These are phyloP conservation scores for Carcina quercana DNA, from an alignment of 2,888 invertebrate genomes.

Conservation along the genomic window DNA sequence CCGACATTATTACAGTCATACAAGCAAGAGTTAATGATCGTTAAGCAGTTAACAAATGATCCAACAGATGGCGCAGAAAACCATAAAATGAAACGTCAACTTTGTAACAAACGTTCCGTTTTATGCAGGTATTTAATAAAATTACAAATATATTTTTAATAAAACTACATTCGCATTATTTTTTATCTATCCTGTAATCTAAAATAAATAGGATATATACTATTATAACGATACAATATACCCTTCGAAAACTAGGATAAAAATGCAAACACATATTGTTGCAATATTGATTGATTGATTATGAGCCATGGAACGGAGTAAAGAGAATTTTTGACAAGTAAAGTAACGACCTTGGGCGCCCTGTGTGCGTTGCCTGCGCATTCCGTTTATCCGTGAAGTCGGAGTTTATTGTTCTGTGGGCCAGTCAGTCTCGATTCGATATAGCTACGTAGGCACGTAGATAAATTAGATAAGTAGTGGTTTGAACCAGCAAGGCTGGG, in stretches of 20 bases:
- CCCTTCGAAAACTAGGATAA: no score
- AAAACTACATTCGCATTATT: no score
- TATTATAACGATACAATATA: no score
- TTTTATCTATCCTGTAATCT: no score
- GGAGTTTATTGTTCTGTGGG: conserved; percentile 33
- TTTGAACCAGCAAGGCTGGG: conserved; percentile 40
- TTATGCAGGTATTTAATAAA: conserved; percentile 1
- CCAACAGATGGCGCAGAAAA: conserved; percentile 9
- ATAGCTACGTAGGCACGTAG: conserved; percentile 46
- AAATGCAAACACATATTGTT: no score
- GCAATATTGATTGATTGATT: no score
- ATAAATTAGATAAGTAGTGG: conserved; percentile 35
- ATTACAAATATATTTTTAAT: no score
- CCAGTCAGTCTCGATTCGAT: conserved; percentile 29
- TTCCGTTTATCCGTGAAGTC: conserved; percentile 31
- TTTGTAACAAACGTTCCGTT: background rate
- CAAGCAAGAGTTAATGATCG: conserved; percentile 4
- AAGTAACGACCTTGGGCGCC: conserved; percentile 42
- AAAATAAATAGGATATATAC: no score
- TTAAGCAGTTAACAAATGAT: conserved; percentile 8
- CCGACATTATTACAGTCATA: no score
- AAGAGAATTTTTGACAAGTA: conserved; percentile 43
- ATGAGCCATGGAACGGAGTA: conserved; percentile 37
- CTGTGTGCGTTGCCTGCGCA: conserved; percentile 32
- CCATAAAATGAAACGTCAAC: background rate